A percentile compares a stretch with the other conserved stretches of the same genome.
phyloP scores from a whole-genome alignment of 2,113 vertebrate genomes.

The Corapipo altera region DNA sequence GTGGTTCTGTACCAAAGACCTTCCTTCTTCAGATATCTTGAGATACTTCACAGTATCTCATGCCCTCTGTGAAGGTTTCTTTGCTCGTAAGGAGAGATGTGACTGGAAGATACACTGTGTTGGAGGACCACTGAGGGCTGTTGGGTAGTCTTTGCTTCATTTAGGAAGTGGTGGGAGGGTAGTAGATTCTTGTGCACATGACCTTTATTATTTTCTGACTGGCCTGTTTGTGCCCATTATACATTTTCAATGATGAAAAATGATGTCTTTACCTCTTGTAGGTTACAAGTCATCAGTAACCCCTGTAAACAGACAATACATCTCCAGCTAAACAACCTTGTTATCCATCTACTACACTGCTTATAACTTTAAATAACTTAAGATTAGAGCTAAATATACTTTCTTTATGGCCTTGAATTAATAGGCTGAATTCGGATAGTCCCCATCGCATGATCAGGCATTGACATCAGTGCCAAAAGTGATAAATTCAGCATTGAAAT shows the following conservation, averaged over 20 bases:
- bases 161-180: neutral
- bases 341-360: neutral
- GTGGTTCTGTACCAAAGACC: neutral
- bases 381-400: conserved; percentile 17
- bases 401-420: conserved; percentile 45
- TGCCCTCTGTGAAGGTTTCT: neutral
- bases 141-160: neutral
- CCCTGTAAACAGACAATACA: conserved; percentile 14
- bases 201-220: neutral
- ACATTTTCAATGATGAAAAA: neutral
- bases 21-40: neutral
- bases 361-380: conserved; percentile 28
- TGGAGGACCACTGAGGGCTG: neutral
- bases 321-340: conserved; percentile 3
- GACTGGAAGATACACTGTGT: neutral
- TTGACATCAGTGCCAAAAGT: conserved; percentile 48
- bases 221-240: neutral
- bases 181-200: neutral
- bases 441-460: neutral
- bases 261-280: neutral
- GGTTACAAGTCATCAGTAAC: neutral
- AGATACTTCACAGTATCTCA: no score
- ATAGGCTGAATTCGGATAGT: neutral
- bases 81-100: neutral
- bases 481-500: conserved; percentile 45